phyloP scores from a whole-genome alignment of 2,113 vertebrate species.

The Ochotona curzoniae region DNA sequence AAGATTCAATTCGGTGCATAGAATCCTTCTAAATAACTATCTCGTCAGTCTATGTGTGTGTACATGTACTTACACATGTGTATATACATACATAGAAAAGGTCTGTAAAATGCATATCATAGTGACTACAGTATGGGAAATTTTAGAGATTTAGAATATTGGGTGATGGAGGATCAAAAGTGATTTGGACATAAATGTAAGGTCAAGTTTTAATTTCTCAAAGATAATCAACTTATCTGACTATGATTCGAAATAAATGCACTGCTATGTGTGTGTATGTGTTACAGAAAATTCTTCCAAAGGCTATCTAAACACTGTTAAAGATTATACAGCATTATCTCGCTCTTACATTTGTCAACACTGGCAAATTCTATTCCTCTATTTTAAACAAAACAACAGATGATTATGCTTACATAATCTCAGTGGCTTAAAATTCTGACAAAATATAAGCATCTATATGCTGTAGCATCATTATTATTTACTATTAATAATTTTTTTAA shows the following conservation, averaged over 20 bases:
- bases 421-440: conserved; percentile 38
- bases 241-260: conserved; percentile 42
- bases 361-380: conserved; percentile 5
- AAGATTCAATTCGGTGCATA: background rate
- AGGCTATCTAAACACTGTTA: conserved; percentile 24
- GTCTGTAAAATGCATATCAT: background rate
- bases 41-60: background rate
- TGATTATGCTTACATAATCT: background rate
- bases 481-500: conserved; percentile 27
- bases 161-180: background rate
- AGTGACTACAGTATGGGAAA: background rate
- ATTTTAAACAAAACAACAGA: conserved; percentile 31
- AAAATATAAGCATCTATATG: background rate
- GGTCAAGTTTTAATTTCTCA: conserved; percentile 22
- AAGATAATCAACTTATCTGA: background rate
- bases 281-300: conserved; percentile 46
- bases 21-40: background rate
- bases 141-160: background rate
- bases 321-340: conserved; percentile 18
- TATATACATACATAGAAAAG: background rate
- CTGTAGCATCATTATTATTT: background rate
- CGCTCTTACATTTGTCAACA: background rate
- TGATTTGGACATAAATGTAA: background rate
- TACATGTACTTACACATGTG: background rate
- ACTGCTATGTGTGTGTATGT: background rate